Percentiles rank a stretch among this genome's conserved stretches.
Evolutionary conservation across 2,888 invertebrate species (phyloP).

Genomic region (Lamproptera curius): DNA sequence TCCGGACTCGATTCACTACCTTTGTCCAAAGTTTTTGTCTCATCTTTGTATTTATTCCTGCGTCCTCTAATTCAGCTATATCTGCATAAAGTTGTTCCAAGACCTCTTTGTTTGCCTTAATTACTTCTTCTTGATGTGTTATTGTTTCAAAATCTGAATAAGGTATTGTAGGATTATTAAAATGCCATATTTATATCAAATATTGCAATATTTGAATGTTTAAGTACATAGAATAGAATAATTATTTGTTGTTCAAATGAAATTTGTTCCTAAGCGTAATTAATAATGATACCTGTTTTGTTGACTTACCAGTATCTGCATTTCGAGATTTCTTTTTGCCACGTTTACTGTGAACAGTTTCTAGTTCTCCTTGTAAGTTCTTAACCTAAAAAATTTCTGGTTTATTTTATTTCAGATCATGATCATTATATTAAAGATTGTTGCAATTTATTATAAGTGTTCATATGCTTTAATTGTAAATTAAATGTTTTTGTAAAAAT

Average conservation of each 20-base stretch:
- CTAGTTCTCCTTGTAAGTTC: slow-evolving; percentile 53
- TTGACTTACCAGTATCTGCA: slow-evolving; percentile 39
- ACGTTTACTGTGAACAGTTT: slow-evolving; percentile 45
- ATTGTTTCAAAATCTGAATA: slow-evolving; percentile 59
- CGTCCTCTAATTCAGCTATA: slow-evolving; percentile 57
- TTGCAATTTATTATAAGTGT: too few species aligned
- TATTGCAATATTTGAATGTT: too few species aligned
- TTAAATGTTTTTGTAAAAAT: too few species aligned
- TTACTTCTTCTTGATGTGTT: slow-evolving; percentile 64
- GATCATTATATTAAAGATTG: neutral
- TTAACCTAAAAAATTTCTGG: slow-evolving; percentile 45
- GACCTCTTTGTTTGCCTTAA: slow-evolving; percentile 67
- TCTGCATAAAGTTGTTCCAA: slow-evolving; percentile 57
- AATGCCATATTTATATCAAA: neutral
- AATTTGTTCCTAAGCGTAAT: too few species aligned
- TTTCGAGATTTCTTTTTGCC: slow-evolving; percentile 47
- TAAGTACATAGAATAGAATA: too few species aligned
- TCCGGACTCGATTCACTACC: slow-evolving; percentile 69
- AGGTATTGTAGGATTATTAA: neutral
- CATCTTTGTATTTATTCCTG: slow-evolving; percentile 45
- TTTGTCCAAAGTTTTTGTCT: slow-evolving; percentile 37
- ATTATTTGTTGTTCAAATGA: too few species aligned
- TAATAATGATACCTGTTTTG: too few species aligned
- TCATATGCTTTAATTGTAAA: too few species aligned
- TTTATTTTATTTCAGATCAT: neutral